Evolutionary conservation across 2,888 invertebrate genomes (phyloP).

Genomic region (Lucinisca nassula): DNA sequence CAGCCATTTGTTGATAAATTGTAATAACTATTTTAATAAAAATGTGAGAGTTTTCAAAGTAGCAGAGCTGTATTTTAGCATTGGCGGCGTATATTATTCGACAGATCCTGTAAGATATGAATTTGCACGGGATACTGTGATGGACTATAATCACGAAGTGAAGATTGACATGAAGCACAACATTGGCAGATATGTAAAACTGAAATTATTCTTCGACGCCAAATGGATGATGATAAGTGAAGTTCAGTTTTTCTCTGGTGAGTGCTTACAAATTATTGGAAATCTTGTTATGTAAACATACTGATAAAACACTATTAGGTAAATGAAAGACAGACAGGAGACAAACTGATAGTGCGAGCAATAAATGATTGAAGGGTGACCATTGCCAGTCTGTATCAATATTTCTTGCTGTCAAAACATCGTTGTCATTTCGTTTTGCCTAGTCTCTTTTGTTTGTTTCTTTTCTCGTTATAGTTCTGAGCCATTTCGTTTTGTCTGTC

Average conservation of each 20-base stretch:
- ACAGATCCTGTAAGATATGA: constrained; percentile 91
- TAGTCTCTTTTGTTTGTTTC: too few relatives aligned
- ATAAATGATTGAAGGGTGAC: not conserved
- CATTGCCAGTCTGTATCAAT: not conserved
- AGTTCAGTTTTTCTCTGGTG: constrained; percentile 95
- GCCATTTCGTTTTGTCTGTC: too few relatives aligned
- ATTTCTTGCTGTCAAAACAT: not conserved
- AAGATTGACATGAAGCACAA: constrained; percentile 94
- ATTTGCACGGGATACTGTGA: constrained; percentile 93
- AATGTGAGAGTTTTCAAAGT: constrained; percentile 95
- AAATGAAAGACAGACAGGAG: not conserved
- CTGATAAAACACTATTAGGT: not conserved
- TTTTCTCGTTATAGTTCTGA: too few relatives aligned
- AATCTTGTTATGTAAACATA: not conserved
- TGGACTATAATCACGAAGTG: constrained; percentile 94
- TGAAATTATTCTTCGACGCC: constrained; percentile 93
- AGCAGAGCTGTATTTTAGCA: constrained; percentile 92
- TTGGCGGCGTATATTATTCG: constrained; percentile 93
- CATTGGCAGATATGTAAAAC: constrained; percentile 94
- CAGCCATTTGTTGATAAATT: constrained; percentile 93
- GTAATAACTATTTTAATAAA: constrained; percentile 95
- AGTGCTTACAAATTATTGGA: constrained; percentile 32
- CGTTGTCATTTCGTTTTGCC: too few relatives aligned
- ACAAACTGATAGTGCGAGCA: not conserved
- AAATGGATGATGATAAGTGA: constrained; percentile 97